phyloP scores from a whole-genome alignment of 2,113 vertebrate species.

The Lasiurus cinereus region DNA sequence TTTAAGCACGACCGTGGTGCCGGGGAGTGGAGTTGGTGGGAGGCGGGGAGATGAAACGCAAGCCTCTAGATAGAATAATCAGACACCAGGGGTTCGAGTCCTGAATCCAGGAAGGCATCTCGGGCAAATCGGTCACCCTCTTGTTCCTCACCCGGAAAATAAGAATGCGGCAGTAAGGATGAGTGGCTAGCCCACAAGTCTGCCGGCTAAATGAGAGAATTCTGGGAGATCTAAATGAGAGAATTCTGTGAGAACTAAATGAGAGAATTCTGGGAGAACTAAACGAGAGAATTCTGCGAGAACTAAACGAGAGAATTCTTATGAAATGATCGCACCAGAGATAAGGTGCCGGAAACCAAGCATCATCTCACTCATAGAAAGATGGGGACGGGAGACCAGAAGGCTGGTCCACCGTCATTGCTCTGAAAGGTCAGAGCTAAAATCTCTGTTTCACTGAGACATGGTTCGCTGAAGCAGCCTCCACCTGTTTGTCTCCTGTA shows the following conservation, averaged over 20 bases:
- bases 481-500: too few relatives aligned
- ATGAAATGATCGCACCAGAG: not conserved
- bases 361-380: too few relatives aligned
- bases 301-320: not conserved
- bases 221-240: not conserved
- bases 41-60: not conserved
- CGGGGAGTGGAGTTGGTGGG: not conserved
- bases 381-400: too few relatives aligned
- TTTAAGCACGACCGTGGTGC: not conserved
- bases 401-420: too few relatives aligned
- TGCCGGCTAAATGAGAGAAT: not conserved
- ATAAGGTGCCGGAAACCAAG: too few relatives aligned
- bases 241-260: not conserved
- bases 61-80: not conserved
- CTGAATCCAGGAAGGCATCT: not conserved
- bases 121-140: not conserved
- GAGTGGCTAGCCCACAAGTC: not conserved
- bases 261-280: not conserved
- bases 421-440: too few relatives aligned
- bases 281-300: not conserved
- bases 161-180: not conserved
- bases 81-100: not conserved
- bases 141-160: not conserved
- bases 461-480: too few relatives aligned
- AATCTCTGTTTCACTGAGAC: too few relatives aligned